Conservation (phyloP, 2,113 vertebrate species). For the Crotophaga sulcirostris region DNA sequence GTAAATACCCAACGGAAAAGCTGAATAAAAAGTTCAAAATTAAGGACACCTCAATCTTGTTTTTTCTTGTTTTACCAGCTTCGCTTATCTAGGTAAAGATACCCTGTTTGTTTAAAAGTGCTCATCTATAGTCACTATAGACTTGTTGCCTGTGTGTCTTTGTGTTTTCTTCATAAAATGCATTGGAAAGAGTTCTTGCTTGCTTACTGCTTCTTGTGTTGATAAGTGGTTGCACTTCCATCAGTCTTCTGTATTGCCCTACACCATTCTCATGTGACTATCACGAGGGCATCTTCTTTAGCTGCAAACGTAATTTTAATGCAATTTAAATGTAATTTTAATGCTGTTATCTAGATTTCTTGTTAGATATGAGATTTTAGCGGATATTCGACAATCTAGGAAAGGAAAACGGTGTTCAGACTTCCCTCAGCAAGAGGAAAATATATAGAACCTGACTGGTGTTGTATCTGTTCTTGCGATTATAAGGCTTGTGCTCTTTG, state of each 20-base stretch:
- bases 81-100: not conserved
- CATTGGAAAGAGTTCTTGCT: not conserved
- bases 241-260: not conserved
- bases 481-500: not conserved
- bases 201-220: not conserved
- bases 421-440: not conserved
- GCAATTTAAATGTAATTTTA: not conserved
- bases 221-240: not conserved
- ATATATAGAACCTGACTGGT: not conserved
- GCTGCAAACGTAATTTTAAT: not conserved
- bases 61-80: not conserved
- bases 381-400: not conserved
- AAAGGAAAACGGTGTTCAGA: not conserved
- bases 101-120: not conserved
- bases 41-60: not conserved
- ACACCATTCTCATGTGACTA: not conserved
- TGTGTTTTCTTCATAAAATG: not conserved
- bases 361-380: not conserved
- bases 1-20: not conserved
- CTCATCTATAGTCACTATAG: not conserved
- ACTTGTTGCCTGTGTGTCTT: not conserved
- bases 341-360: not conserved
- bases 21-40: not conserved
- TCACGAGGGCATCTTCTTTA: not conserved
- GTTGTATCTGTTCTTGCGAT: not conserved